A percentile compares a stretch with the other conserved stretches of the same genome.
phyloP scores from a whole-genome alignment of 2,113 vertebrate species.

The Ameiurus melas region DNA sequence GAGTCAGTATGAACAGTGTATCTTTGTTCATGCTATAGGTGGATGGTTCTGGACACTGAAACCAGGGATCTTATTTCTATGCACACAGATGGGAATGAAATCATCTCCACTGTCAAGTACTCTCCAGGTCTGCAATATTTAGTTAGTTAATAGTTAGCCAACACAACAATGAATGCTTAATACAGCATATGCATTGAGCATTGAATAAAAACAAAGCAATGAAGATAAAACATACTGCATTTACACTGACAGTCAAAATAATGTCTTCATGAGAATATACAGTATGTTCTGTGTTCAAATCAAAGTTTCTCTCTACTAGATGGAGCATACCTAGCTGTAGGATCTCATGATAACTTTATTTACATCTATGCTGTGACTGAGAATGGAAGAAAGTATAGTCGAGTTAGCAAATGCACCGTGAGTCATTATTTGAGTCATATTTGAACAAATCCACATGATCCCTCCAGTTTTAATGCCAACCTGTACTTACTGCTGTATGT shows the following conservation, averaged over 20 bases:
- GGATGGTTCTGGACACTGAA: slow-evolving; percentile 88
- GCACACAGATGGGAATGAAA: slow-evolving; percentile 86
- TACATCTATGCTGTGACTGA: slow-evolving; percentile 85
- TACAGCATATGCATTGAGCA: background rate
- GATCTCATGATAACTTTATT: slow-evolving; percentile 90
- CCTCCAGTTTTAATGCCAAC: background rate
- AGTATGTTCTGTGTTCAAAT: background rate
- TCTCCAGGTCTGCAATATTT: slow-evolving; percentile 77
- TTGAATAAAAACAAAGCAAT: background rate
- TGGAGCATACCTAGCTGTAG: slow-evolving; percentile 77
- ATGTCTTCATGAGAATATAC: background rate
- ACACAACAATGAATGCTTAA: background rate
- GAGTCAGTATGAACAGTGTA: background rate
- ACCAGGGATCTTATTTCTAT: slow-evolving; percentile 83
- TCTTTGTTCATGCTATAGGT: slow-evolving; percentile 69
- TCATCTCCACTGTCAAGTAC: slow-evolving; percentile 84
- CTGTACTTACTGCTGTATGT: background rate
- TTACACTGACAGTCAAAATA: background rate
- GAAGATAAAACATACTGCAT: background rate
- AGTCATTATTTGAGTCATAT: slow-evolving; percentile 44
- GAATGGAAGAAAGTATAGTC: slow-evolving; percentile 77
- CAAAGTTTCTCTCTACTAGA: slow-evolving; percentile 60
- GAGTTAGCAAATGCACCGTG: slow-evolving; percentile 79
- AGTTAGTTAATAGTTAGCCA: background rate
- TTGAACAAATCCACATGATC: background rate